phyloP scores from a whole-genome alignment of 1,140 invertebrate genomes.

The Drosophila simulans region DNA sequence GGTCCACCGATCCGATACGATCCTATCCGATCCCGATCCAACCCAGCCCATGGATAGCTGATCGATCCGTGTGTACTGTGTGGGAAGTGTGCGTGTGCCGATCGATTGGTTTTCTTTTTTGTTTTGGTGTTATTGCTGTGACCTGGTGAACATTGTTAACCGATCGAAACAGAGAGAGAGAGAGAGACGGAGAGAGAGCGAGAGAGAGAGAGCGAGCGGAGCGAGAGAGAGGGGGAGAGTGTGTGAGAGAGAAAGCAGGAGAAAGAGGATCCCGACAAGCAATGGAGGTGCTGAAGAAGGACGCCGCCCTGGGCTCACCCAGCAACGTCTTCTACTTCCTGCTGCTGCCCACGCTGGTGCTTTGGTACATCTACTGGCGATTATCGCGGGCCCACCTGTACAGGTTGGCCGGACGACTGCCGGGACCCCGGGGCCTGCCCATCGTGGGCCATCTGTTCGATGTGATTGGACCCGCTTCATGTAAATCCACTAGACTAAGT shows the following conservation, averaged over 20 bases:
- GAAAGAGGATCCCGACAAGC: slow-evolving; percentile 6
- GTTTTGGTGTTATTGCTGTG: slow-evolving; percentile 23
- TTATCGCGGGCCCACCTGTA: slow-evolving; percentile 89
- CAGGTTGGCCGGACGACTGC: slow-evolving; percentile 89
- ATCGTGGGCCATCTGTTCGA: slow-evolving; percentile 90
- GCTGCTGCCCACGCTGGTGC: slow-evolving; percentile 88
- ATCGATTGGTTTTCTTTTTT: slow-evolving; percentile 10
- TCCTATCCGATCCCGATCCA: slow-evolving; percentile 1
- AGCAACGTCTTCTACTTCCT: slow-evolving; percentile 88
- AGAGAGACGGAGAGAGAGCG: not conserved
- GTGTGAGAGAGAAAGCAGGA: not conserved
- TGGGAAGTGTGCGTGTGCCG: slow-evolving; percentile 29
- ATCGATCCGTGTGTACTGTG: slow-evolving; percentile 16
- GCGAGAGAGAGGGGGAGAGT: not conserved
- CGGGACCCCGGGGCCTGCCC: slow-evolving; percentile 89
- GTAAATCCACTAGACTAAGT: slow-evolving; percentile 49
- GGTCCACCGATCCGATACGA: slow-evolving; percentile 26
- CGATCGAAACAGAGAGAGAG: no score
- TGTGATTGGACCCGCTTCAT: slow-evolving; percentile 87
- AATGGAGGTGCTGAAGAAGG: slow-evolving; percentile 77
- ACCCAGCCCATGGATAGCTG: slow-evolving; percentile 16
- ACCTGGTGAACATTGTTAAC: slow-evolving; percentile 26
- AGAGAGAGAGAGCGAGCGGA: not conserved
- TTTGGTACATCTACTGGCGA: slow-evolving; percentile 90
- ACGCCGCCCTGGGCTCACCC: slow-evolving; percentile 84